Percentiles rank a stretch among this genome's conserved stretches.
Evolutionary conservation across 2,113 vertebrate species (phyloP).

Genomic region (Gymnocephalus cernua): DNA sequence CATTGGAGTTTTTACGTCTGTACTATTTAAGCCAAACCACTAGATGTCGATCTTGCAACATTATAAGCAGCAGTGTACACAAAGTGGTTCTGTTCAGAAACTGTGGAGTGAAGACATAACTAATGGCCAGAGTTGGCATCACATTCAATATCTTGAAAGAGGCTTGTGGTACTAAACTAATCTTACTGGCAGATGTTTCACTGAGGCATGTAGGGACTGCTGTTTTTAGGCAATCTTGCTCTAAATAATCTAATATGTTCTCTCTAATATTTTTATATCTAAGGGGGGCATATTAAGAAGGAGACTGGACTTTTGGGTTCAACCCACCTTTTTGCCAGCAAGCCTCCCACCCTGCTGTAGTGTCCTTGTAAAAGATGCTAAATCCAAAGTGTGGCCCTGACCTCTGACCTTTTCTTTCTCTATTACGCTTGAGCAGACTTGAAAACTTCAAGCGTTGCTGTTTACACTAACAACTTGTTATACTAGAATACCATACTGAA

Average conservation of each 20-base stretch:
- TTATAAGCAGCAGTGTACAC: not conserved
- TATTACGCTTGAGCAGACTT: not conserved
- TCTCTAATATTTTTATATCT: not conserved
- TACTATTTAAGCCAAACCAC: constrained; percentile 55
- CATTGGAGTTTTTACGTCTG: constrained; percentile 6
- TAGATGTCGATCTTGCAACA: constrained; percentile 72
- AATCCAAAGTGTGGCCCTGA: not conserved
- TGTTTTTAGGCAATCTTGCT: not conserved
- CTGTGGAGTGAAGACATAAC: not conserved
- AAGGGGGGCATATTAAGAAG: not conserved
- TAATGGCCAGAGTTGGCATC: not conserved
- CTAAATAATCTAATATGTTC: not conserved
- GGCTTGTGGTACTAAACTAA: not conserved
- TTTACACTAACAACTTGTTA: not conserved
- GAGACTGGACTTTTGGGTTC: not conserved
- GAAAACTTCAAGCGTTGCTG: not conserved
- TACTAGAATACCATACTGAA: not conserved
- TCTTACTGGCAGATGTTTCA: not conserved
- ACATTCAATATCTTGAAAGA: not conserved
- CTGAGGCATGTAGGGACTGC: not conserved
- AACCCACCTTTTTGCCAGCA: not conserved
- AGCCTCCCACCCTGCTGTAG: not conserved
- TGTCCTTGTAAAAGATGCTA: not conserved
- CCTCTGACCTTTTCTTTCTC: constrained; percentile 7
- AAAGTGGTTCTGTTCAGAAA: not conserved